Evolutionary conservation across 1,140 invertebrate genomes (phyloP), one percentile per base, ranked within the genome.

Genomic region (Asbolus verrucosus): DNA sequence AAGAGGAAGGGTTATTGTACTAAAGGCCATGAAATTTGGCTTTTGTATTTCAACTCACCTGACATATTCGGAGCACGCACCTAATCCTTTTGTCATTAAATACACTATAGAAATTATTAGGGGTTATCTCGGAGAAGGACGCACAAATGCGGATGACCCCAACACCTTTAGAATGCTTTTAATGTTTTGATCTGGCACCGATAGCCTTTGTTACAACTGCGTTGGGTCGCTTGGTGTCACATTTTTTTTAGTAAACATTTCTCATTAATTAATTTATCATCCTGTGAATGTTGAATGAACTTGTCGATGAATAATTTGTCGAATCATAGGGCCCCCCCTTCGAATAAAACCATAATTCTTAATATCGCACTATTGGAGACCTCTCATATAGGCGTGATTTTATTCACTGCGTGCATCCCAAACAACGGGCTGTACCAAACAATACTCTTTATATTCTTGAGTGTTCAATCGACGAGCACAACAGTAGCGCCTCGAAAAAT

Each of bases 321-420:
- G 27, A 11, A 6, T 36, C 11, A 11, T 9, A n/a, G n/a, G n/a
- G 13, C 24, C 46, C 65, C 41, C 14, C 65, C 38, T 59, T 38
- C 19, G 24, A 33, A 67, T 54, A 33, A 67, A 67, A 67, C 19
- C 27, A 21, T 50, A 54, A 69, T 39, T 61, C 67, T 63, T 43
- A 63, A 69, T 69, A 69, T 63, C 67, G 60, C 59, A 61, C 38
- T 69, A 69, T 19, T 43, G 38, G 62, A 65, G 38, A 15, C 36
- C 41, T 69, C 63, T 62, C 41, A 63, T 69, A 41, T 30, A 69
- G 66, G 70, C 70, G 59, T 65, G 70, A 72, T 72, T 72, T 69
- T 63, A 69, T 72, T 46, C 70, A 68, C 66, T 69, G 67, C 14
- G 65, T 72, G 67, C 31, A 62, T 67, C 66, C 63, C 65, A 63